Percentiles rank a stretch among this genome's conserved stretches.
phyloP scores from a whole-genome alignment of 2,888 invertebrate genomes.

The Bellardia bayeri region DNA sequence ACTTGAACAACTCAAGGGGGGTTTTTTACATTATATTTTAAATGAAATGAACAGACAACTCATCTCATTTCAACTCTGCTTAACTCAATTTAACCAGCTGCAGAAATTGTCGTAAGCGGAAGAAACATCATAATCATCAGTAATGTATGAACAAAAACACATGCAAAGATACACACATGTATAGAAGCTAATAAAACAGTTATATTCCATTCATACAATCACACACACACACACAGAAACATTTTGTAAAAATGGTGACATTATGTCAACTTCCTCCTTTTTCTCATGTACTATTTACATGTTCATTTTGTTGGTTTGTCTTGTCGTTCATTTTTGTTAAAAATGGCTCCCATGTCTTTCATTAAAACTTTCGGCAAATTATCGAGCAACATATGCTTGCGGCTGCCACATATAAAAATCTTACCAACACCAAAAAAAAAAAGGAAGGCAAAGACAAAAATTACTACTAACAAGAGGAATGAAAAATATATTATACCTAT shows the following conservation, averaged over 20 bases:
- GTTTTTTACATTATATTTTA: neutral
- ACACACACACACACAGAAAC: neutral
- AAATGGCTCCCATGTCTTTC: conserved; percentile 84
- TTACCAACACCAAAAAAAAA: conserved; percentile 37
- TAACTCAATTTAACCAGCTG: conserved; percentile 52
- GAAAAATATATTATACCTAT: conserved; percentile 57
- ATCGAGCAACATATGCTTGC: conserved; percentile 84
- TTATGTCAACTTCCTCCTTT: conserved; percentile 57
- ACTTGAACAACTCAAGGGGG: conserved; percentile 22
- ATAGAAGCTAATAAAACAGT: conserved; percentile 13
- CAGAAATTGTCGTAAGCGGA: conserved; percentile 17
- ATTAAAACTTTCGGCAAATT: conserved; percentile 84
- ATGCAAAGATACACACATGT: neutral
- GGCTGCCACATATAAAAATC: conserved; percentile 77
- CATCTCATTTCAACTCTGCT: conserved; percentile 48
- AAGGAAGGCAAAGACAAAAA: neutral
- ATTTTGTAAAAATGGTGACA: conserved; percentile 72
- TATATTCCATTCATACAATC: neutral
- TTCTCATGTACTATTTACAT: conserved; percentile 21
- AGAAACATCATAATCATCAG: conserved; percentile 46
- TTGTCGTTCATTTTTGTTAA: conserved; percentile 58
- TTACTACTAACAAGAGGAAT: conserved; percentile 32
- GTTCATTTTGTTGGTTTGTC: conserved; percentile 35
- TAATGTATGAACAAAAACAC: conserved; percentile 19
- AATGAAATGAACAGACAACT: conserved; percentile 28